Evolutionary conservation across 2,888 invertebrate species (phyloP).

Genomic region (Punctoribates punctum): DNA sequence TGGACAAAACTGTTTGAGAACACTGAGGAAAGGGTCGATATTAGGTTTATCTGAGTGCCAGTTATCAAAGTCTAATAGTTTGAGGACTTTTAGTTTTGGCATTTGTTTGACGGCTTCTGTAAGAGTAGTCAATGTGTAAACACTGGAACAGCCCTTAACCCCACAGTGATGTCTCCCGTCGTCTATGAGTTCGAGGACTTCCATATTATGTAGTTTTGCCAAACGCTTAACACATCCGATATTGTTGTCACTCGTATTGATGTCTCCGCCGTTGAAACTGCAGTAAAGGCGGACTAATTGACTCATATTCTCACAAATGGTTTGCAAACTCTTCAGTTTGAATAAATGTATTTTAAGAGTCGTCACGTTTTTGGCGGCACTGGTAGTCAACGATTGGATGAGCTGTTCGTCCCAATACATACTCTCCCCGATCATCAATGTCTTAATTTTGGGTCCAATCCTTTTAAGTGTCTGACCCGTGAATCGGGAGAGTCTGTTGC

Average conservation of each 20-base stretch:
- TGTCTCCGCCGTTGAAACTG: conserved; percentile 23
- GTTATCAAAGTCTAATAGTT: neutral
- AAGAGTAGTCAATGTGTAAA: neutral
- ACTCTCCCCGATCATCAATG: conserved; percentile 3
- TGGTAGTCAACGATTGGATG: neutral
- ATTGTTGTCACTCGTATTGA: neutral
- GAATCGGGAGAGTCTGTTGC: neutral
- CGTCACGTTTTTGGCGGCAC: neutral
- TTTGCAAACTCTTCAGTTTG: neutral
- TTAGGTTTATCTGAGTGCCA: conserved; percentile 2
- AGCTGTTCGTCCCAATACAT: conserved; percentile 25
- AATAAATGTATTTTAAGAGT: conserved; percentile 13
- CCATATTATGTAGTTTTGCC: neutral
- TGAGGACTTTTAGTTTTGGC: neutral
- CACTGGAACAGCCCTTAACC: neutral
- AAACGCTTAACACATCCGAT: conserved; percentile 4
- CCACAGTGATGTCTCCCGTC: conserved; percentile 18
- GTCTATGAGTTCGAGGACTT: conserved; percentile 3
- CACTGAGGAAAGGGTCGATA: conserved; percentile 7
- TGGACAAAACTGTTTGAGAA: neutral
- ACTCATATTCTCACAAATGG: neutral
- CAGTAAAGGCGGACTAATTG: neutral
- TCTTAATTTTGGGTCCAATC: neutral
- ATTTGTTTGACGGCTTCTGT: neutral
- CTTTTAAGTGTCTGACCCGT: neutral